Evolutionary conservation across 2,888 invertebrate genomes (phyloP).

Genomic region (Limulus polyphemus): DNA sequence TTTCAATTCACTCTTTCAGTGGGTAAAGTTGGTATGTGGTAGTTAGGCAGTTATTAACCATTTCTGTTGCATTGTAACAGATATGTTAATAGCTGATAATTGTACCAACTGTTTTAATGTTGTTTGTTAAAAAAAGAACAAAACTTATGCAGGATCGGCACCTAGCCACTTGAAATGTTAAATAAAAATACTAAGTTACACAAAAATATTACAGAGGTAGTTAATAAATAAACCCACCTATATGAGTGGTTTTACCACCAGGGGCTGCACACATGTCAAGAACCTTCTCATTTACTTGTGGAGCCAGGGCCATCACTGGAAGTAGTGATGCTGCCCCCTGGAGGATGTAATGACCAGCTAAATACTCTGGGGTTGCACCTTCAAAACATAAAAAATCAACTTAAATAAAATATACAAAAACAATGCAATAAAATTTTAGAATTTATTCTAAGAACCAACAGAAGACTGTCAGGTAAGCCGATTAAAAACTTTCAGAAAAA

Average conservation of each 20-base stretch:
- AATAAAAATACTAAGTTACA: not conserved
- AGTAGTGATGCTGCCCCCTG: constrained; percentile 91
- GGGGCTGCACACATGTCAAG: constrained; percentile 97
- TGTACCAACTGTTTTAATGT: no score
- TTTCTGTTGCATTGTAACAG: no score
- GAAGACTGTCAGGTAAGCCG: no score
- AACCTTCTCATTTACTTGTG: constrained; percentile 85
- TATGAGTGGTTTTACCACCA: constrained; percentile 96
- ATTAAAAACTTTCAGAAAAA: no score
- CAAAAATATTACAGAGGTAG: no score
- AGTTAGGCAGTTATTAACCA: no score
- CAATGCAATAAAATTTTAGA: not conserved
- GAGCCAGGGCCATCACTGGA: constrained; percentile 95
- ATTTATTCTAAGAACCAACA: no score
- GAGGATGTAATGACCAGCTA: constrained; percentile 94
- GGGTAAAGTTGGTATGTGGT: no score
- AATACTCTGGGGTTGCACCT: constrained; percentile 91
- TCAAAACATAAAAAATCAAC: constrained; percentile 6
- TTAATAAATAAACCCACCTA: constrained; percentile 43
- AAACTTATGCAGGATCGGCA: no score
- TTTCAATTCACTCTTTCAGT: no score
- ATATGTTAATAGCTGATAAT: no score
- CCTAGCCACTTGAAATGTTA: not conserved
- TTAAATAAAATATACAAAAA: constrained; percentile 1
- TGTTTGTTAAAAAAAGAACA: no score